Evolutionary conservation across 2,888 invertebrate species (phyloP), one percentile per base, ranked within the genome.

Genomic region (Augiades crinisus): DNA sequence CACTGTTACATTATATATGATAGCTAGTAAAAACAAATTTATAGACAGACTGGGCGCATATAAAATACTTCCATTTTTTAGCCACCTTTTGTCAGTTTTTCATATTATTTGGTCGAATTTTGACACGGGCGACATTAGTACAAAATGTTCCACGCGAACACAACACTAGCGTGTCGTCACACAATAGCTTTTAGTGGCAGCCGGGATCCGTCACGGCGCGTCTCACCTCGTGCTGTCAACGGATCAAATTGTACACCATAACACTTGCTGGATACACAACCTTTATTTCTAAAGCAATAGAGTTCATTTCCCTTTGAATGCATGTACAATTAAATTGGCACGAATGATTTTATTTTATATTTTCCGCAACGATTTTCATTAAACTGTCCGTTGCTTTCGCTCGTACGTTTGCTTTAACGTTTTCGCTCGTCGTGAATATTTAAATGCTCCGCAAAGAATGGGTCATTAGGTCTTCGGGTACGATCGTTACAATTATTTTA

Each of bases 301-400:
- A 33, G 47, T 49, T 7, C 2, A 10, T 17, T 41, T 33, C 17
- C 5, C 12, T 24, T 24, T 16, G 33, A 1, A 8, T 8, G 2
- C 1, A 7, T 5, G 3, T 2, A 22, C 10, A 6, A 5, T 13
- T 31, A 47, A 10, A 4, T 33, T 21, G 21, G 40, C 13, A 16
- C 31, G 31, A 21, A 10, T 17, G 16, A 49, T 56, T 37, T 52
- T 50, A 49, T 54, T 50, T 53, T 53, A 52, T 58, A 56, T 56
- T 57, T 55, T 52, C 50, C 34, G 30, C 47, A 45, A 53, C 17
- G 47, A 40, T 57, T 57, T 57, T 53, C 55, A 57, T 57, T 57
- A 51, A 45, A 51, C 46, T 45, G 47, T 55, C 51, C 51, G 44
- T 45, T 53, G 47, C 54, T 45, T 46, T 55, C 13, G 55, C 16